Conservation (phyloP, 2,113 vertebrate genomes). For the Myiagra hebetior region DNA sequence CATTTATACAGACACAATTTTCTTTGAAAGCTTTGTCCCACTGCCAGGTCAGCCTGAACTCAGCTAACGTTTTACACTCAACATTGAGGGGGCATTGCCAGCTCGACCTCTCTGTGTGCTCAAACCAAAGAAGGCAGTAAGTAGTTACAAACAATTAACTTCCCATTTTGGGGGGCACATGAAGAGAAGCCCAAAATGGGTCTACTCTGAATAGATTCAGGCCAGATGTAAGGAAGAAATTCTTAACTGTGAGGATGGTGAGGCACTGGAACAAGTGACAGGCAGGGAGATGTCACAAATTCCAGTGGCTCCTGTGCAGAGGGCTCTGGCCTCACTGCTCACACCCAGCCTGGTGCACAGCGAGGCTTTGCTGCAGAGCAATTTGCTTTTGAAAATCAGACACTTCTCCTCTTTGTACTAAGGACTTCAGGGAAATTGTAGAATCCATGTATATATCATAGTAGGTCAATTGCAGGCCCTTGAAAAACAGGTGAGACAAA, state of each 20-base stretch:
- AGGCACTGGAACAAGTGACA: not conserved
- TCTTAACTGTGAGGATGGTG: not conserved
- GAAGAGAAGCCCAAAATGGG: not conserved
- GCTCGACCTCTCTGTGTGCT: not conserved
- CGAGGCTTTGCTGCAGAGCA: not conserved
- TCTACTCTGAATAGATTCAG: not conserved
- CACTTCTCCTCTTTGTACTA: not conserved
- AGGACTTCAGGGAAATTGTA: not conserved
- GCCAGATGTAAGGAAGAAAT: not conserved
- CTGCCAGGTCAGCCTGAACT: slow-evolving; percentile 25
- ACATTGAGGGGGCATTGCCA: not conserved
- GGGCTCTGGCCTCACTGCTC: not conserved
- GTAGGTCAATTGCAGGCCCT: not conserved
- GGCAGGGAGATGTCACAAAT: not conserved
- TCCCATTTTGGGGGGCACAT: not conserved
- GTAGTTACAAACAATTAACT: not conserved
- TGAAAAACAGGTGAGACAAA: not conserved
- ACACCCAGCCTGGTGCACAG: not conserved
- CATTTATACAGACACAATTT: not conserved
- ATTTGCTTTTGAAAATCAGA: not conserved
- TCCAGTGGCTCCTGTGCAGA: not conserved
- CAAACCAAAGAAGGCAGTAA: not conserved
- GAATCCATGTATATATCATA: not conserved
- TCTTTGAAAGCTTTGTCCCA: not conserved
- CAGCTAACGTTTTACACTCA: not conserved